These are phyloP conservation scores for Indri indri DNA, from an alignment of 2,113 vertebrate genomes.

Conservation along the genomic window DNA sequence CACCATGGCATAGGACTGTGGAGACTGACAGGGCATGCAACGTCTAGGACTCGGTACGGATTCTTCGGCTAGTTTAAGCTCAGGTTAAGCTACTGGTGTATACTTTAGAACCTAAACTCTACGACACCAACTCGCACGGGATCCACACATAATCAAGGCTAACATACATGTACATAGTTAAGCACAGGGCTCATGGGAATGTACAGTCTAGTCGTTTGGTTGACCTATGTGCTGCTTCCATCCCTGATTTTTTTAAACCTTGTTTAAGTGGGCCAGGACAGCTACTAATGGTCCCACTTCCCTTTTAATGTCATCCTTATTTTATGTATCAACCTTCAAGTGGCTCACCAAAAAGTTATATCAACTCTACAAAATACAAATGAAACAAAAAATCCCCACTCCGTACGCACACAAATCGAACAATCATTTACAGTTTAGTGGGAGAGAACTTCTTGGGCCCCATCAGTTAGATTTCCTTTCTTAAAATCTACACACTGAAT, in stretches of 20 bases:
- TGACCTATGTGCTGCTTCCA: neutral
- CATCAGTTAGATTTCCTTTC: neutral
- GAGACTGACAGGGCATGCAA: too few relatives aligned
- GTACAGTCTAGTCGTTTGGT: neutral
- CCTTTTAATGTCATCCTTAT: neutral
- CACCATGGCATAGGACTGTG: neutral
- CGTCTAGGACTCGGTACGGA: neutral
- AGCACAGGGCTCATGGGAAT: neutral
- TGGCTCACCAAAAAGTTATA: neutral
- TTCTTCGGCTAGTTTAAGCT: neutral
- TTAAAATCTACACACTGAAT: neutral
- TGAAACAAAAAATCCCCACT: neutral
- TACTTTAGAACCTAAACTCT: neutral
- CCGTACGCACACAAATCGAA: neutral
- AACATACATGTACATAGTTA: fast-evolving
- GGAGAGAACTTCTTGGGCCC: neutral
- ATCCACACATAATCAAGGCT: neutral
- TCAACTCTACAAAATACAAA: neutral
- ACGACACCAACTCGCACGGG: too few relatives aligned
- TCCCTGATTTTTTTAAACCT: neutral
- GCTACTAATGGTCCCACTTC: neutral
- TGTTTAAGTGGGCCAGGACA: neutral
- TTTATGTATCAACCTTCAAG: neutral
- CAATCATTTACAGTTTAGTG: neutral
- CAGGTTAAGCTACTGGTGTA: fast-evolving